Evolutionary conservation across 2,888 invertebrate genomes (phyloP).

Genomic region (Cataglyphis cursor): DNA sequence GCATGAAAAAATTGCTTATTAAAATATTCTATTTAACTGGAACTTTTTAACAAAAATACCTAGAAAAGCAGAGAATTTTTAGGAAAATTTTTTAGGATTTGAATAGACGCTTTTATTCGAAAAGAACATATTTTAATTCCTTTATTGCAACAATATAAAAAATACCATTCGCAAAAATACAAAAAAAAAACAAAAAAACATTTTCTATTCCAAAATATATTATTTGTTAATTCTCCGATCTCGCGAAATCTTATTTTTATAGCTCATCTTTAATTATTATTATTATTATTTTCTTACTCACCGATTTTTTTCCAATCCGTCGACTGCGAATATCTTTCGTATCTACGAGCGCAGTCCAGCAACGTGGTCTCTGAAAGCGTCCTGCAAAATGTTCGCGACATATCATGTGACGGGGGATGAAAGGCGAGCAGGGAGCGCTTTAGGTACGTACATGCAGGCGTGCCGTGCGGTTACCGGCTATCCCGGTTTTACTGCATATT

Average conservation of each 20-base stretch:
- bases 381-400: not conserved
- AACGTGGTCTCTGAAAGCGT: not conserved
- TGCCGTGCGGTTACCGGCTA: slow-evolving; percentile 63
- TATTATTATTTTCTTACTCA: not conserved
- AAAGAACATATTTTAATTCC: not conserved
- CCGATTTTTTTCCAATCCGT: not conserved
- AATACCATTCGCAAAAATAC: not conserved
- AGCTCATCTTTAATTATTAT: too few relatives aligned
- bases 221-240: not conserved
- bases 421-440: not conserved
- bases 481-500: slow-evolving; percentile 83
- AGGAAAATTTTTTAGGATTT: too few relatives aligned
- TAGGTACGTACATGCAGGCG: not conserved
- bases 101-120: not conserved
- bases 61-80: too few relatives aligned
- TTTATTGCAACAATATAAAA: not conserved
- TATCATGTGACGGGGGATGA: not conserved
- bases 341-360: not conserved
- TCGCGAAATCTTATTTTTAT: not conserved
- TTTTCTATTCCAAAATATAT: not conserved
- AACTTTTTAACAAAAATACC: too few relatives aligned
- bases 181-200: not conserved
- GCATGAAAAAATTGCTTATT: too few relatives aligned
- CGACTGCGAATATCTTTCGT: not conserved
- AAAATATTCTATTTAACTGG: too few relatives aligned